Percentiles rank a stretch among this genome's conserved stretches.
Evolutionary conservation across 2,797 vertebrate genomes (phyloP).

Genomic region (Microcaecilia unicolor): DNA sequence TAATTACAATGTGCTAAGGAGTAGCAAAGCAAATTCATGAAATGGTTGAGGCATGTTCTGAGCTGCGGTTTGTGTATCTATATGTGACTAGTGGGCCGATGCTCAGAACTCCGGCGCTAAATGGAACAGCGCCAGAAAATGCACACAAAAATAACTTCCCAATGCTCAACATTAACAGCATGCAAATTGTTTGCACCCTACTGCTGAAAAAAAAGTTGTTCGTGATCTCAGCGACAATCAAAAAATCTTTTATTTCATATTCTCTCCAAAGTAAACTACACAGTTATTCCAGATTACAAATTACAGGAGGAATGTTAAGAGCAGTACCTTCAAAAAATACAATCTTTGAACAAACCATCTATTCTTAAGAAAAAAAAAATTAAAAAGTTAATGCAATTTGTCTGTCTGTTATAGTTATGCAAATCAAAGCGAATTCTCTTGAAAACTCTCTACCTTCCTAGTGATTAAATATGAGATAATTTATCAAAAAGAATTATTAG

Average conservation of each 20-base stretch:
- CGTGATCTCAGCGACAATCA: conserved; percentile 52
- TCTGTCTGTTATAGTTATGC: conserved; percentile 72
- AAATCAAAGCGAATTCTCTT: conserved; percentile 65
- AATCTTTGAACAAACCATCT: conserved; percentile 62
- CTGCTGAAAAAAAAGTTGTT: conserved; percentile 36
- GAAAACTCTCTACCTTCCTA: conserved; percentile 64
- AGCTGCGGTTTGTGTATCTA: too few relatives aligned
- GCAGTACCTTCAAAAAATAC: conserved; percentile 58
- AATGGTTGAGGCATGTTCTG: too few relatives aligned
- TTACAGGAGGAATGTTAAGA: conserved; percentile 52
- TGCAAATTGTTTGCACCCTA: conserved; percentile 38
- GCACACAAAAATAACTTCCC: too few relatives aligned
- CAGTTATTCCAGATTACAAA: conserved; percentile 58
- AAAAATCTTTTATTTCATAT: conserved; percentile 51
- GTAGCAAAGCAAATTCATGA: too few relatives aligned
- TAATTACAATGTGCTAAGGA: too few relatives aligned
- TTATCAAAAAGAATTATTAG: conserved; percentile 85
- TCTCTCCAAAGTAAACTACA: conserved; percentile 40
- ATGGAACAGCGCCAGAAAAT: too few relatives aligned
- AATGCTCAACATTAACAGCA: too few relatives aligned
- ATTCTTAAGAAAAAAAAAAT: conserved; percentile 72
- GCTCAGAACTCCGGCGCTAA: too few relatives aligned
- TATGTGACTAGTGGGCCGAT: too few relatives aligned
- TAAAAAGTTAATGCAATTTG: conserved; percentile 70
- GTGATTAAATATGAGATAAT: conserved; percentile 84